A percentile compares a stretch with the other conserved stretches of the same genome.
Evolutionary conservation across 1,140 invertebrate species (phyloP).

Genomic region (Pomacea maculata): DNA sequence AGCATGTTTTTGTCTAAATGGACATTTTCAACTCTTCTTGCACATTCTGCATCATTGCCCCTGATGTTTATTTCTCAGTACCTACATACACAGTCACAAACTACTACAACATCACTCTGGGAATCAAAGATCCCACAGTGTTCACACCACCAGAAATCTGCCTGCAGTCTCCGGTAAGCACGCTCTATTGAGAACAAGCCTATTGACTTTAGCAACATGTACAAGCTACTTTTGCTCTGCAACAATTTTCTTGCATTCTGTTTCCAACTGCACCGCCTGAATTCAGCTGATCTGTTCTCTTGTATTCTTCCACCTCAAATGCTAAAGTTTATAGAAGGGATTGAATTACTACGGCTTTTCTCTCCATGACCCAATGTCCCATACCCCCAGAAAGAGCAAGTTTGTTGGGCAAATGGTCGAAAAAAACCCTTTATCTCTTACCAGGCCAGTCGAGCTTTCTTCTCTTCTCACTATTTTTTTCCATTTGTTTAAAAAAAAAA

Average conservation of each 20-base stretch:
- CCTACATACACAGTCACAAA: neutral
- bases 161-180: neutral
- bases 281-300: too few species aligned
- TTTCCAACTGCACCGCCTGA: too few species aligned
- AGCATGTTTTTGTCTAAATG: conserved; percentile 1
- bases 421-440: neutral
- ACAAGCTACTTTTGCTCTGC: too few species aligned
- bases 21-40: neutral
- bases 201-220: too few species aligned
- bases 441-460: neutral
- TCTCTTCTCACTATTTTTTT: neutral
- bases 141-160: neutral
- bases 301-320: too few species aligned
- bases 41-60: neutral
- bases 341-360: neutral
- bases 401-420: neutral
- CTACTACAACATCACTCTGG: conserved; percentile 1
- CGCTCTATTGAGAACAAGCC: too few species aligned
- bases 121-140: neutral
- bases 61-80: neutral
- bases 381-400: neutral
- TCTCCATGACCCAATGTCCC: neutral
- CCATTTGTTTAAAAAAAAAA: too few species aligned
- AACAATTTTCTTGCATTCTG: too few species aligned
- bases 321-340: too few species aligned